phyloP scores from a whole-genome alignment of 1,140 invertebrate genomes.

The Drosophila navojoa region DNA sequence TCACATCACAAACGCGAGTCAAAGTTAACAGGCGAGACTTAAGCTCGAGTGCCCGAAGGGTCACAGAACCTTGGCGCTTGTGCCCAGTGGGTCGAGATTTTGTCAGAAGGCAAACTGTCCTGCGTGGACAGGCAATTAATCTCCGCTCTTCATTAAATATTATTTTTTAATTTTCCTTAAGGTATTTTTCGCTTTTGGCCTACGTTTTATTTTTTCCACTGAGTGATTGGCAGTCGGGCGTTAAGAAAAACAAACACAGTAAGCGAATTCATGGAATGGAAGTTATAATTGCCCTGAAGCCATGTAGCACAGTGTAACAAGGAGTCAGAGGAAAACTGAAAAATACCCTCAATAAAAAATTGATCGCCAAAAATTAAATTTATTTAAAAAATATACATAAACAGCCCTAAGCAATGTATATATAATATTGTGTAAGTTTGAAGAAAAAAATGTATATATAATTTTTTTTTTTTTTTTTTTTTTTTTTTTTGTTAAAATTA shows the following conservation, averaged over 20 bases:
- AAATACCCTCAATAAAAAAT: not conserved
- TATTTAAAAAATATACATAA: not conserved
- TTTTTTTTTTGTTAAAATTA: too few relatives aligned
- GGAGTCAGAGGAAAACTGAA: not conserved
- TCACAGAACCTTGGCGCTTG: conserved; percentile 3
- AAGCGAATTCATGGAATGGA: conserved; percentile 43
- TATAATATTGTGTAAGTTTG: too few relatives aligned
- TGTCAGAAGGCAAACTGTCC: not conserved
- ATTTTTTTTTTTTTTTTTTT: too few relatives aligned
- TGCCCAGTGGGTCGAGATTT: conserved; percentile 12
- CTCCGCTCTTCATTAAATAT: not conserved
- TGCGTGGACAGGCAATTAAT: not conserved
- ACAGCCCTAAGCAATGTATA: not conserved
- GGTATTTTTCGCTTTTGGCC: not conserved
- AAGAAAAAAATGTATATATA: too few relatives aligned
- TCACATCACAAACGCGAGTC: conserved; percentile 1
- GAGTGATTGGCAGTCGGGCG: conserved; percentile 17
- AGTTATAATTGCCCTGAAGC: conserved; percentile 43
- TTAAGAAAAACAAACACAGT: conserved; percentile 33
- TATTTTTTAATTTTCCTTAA: not conserved
- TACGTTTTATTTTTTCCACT: conserved; percentile 3
- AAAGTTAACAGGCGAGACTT: conserved; percentile 38
- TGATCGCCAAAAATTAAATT: too few relatives aligned
- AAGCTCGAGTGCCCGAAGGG: conserved; percentile 33
- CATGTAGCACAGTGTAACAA: not conserved